Evolutionary conservation across 2,888 invertebrate species (phyloP).

Genomic region (Hydropsyche betteni): DNA sequence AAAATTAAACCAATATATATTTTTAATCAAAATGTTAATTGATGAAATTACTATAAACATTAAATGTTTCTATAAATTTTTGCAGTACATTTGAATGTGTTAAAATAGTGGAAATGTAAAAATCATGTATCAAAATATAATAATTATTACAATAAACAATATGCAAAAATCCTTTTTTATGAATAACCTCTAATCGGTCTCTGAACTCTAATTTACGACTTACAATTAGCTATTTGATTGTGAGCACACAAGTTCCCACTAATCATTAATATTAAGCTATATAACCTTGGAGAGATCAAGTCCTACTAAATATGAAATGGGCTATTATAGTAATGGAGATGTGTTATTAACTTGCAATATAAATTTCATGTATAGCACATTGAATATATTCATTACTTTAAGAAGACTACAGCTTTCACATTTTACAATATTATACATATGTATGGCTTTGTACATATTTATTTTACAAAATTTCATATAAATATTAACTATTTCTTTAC

Average conservation of each 20-base stretch:
- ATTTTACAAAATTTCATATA: neutral
- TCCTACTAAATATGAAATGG: no score
- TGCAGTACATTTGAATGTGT: conserved; percentile 31
- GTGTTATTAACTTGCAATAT: no score
- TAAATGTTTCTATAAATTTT: conserved; percentile 36
- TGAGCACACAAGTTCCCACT: neutral
- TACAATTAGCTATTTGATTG: neutral
- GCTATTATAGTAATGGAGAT: no score
- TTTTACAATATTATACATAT: neutral
- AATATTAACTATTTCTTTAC: conserved; percentile 15
- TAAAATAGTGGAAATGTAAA: conserved; percentile 35
- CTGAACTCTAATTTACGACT: no score
- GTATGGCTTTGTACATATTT: conserved; percentile 18
- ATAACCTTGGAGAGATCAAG: no score
- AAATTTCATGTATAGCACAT: no score
- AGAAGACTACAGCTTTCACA: no score
- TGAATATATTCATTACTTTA: no score
- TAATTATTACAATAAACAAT: conserved; percentile 38
- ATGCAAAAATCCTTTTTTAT: conserved; percentile 6
- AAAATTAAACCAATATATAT: conserved; percentile 14
- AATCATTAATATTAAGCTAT: no score
- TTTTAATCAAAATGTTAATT: conserved; percentile 16
- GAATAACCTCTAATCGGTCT: no score
- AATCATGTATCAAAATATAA: conserved; percentile 41
- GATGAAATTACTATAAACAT: conserved; percentile 26